Base-by-base conservation (phyloP, 2,113 vertebrate species). In the Elanoides forficatus region DNA sequence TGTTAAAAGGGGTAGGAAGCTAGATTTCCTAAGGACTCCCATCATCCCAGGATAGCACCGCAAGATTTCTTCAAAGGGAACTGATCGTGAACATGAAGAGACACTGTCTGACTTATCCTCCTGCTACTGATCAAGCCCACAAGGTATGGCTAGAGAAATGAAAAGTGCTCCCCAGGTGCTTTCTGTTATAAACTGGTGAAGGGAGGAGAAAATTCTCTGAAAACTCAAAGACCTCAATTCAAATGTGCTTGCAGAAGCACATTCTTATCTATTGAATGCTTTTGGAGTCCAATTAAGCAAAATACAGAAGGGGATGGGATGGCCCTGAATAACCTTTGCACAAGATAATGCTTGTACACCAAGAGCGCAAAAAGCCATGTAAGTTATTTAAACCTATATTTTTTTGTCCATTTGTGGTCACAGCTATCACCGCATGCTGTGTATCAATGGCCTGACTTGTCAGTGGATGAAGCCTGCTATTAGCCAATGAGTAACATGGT, bases 331-430 rank as follows among this genome's bases (percentile, higher is more conserved):
- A 95, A 95, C 94, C 86, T 95, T 80, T 83, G 40, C 72, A 55
- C 55, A 84, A 92, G 71, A 92, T 67, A 85, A 88, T 56, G 82
- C 82, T 56, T 15, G 60, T 21, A 81, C 0, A 0, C 82, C 93
- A 76, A 52, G 45, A 27, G 88, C 17, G 1, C 76, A 76, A 66
- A 93, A 83, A 84, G 68, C 83, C 38, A 55, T 38, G 2, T 10
- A 88, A 92, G 90, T 86, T 91, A 97, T 78, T 93, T 56, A 95
- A 97, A 96, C 90, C 95, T 58, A 20, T 74, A 93, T 52, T 90
- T 93, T 96, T 97, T 95, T 59, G 72, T 90, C 90, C 71, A 88
- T 95, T 95, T 94, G 74, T 5, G 2, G 67, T 63, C 92, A 59
- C 50, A 88, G 92, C 86, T 97, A 70, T 70, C 88, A 40, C n/a